Percentiles rank a stretch among this genome's conserved stretches.
Conservation (phyloP, 2,888 invertebrate genomes). For the Tyria jacobaeae region DNA sequence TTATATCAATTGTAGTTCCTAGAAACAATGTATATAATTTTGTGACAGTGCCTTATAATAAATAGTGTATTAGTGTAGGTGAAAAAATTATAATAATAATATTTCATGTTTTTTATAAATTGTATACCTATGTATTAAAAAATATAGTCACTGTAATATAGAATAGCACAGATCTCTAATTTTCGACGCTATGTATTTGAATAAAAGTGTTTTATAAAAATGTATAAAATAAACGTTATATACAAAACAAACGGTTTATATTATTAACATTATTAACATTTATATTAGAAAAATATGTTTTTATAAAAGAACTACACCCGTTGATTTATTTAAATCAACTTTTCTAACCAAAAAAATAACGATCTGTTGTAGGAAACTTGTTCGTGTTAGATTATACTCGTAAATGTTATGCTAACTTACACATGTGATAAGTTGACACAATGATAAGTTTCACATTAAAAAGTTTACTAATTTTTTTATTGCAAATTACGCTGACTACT, state of each 20-base stretch:
- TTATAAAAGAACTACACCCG: constrained; percentile 7
- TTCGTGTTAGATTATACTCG: not conserved
- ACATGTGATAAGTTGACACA: too few relatives aligned
- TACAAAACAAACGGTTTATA: constrained; percentile 1
- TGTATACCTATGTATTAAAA: not conserved
- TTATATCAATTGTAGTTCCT: constrained; percentile 29
- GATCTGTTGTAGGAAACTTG: constrained; percentile 17
- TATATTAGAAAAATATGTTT: constrained; percentile 3
- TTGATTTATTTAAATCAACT: constrained; percentile 12
- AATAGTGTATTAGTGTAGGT: not conserved
- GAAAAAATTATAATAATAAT: not conserved
- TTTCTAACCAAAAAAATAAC: too few relatives aligned
- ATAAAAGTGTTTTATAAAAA: constrained; percentile 3
- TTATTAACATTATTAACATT: constrained; percentile 1
- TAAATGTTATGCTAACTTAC: constrained; percentile 19
- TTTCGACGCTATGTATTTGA: not conserved
- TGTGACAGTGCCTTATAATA: constrained; percentile 16
- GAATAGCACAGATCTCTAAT: not conserved
- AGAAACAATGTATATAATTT: constrained; percentile 31
- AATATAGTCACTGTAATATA: not conserved
- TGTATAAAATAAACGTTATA: not conserved
- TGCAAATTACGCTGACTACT: constrained; percentile 16
- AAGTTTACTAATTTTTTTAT: constrained; percentile 13
- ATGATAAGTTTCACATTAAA: too few relatives aligned
- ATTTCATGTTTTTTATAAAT: not conserved